Percentiles rank a stretch among this genome's conserved stretches.
These are phyloP conservation scores for Lycodopsis pacificus DNA, from an alignment of 2,797 vertebrate species.

Conservation along the genomic window DNA sequence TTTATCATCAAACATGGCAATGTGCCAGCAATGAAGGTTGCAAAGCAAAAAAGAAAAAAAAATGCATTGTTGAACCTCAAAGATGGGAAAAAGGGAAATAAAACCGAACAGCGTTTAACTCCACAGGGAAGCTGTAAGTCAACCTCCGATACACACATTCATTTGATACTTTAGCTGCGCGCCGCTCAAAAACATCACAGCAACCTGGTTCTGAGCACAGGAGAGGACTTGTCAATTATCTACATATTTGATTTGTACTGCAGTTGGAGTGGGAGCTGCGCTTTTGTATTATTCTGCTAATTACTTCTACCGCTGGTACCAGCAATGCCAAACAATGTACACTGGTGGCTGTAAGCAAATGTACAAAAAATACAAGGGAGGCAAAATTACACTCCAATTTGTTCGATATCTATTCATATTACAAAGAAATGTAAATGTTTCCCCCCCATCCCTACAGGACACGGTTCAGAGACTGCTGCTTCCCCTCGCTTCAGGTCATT, in stretches of 20 bases:
- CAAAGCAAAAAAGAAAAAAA: not conserved
- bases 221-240: constrained; percentile 62
- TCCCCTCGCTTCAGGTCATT: constrained; percentile 50
- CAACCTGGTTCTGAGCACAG: constrained; percentile 16
- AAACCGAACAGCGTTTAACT: not conserved
- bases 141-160: not conserved
- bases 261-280: constrained; percentile 55
- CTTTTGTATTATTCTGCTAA: constrained; percentile 55
- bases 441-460: constrained; percentile 5
- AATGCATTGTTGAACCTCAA: not conserved
- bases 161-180: not conserved
- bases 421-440: not conserved
- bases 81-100: not conserved
- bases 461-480: constrained; percentile 17
- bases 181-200: constrained; percentile 23
- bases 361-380: constrained; percentile 5
- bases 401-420: constrained; percentile 36
- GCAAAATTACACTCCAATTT: constrained; percentile 37
- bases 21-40: not conserved
- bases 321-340: constrained; percentile 30
- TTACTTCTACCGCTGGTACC: constrained; percentile 45
- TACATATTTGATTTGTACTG: constrained; percentile 38
- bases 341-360: constrained; percentile 37
- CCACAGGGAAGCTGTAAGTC: not conserved
- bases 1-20: too few relatives aligned